Base-by-base conservation (phyloP, 2,888 invertebrate genomes). In the Eugnorisma glareosa region DNA sequence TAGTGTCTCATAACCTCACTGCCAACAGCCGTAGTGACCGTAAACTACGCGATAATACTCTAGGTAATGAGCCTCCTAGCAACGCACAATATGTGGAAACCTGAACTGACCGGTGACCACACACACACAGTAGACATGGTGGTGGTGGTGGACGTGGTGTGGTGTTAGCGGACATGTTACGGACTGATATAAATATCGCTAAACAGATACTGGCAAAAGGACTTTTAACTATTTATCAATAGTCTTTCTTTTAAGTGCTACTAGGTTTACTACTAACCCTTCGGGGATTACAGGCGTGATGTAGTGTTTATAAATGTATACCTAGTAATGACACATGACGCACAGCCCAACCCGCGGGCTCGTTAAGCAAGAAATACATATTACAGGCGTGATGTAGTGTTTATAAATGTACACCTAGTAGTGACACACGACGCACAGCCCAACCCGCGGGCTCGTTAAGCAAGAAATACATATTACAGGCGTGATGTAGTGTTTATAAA, bases 1-100 rank as follows among this genome's bases (percentile, higher is more conserved):
- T 54, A 67, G 67, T 73, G 73, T 79, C 73, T 67, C 67, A 79
- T 73, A 67, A 59, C 15, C 28, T 59, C 31, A 31, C 15, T n/a
- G 21, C 4, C 24, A 67, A 76, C 31, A n/a, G 67, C 40, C 54
- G 7, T 37, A 1, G 48, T 18, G 37, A 7, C 15, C n/a, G 31
- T 59, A 59, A 59, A 48, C 45, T 0, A 37, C 31, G 6, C 45
- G 37, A 59, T 31, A n/a, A 48, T 45, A 35, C 18, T 68, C 37
- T 1, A 8, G 21, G 48, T 4, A 21, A 59, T n/a, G 76, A 77
- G 31, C 40, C 35, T 18, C 7, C 61, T 24, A 37, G 15, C 24
- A 40, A 37, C 15, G 40, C 40, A n/a, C 40, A 15, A 13, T 24
- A 31, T 24, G 35, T 63, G 63, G 24, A 24, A 1, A 37, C 37